These are phyloP conservation scores for Phalacrocorax brasilianus DNA, from an alignment of 2,113 vertebrate species.

Conservation along the genomic window DNA sequence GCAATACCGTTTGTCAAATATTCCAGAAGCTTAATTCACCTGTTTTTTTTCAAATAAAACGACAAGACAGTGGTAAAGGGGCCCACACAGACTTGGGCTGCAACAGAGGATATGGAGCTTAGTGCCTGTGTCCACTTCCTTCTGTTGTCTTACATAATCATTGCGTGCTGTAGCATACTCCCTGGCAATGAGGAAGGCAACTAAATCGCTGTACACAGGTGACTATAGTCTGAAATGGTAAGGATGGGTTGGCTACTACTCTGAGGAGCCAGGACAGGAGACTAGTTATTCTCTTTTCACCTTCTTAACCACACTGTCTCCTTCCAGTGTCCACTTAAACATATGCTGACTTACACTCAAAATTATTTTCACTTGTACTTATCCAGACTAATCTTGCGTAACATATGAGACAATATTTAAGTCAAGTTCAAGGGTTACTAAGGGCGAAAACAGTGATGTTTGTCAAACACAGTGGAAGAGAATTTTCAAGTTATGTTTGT, in stretches of 20 bases:
- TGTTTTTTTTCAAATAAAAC: background rate
- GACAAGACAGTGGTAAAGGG: background rate
- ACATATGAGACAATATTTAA: background rate
- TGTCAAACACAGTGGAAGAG: background rate
- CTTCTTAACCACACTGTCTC: background rate
- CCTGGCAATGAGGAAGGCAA: background rate
- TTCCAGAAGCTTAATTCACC: background rate
- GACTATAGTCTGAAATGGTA: background rate
- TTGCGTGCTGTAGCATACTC: fast-evolving
- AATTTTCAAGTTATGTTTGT: background rate
- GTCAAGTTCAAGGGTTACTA: background rate
- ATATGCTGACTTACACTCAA: background rate
- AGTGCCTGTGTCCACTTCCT: background rate
- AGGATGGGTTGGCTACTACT: background rate
- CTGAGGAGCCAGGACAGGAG: background rate
- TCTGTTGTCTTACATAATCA: background rate
- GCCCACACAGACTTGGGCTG: background rate
- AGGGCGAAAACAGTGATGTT: background rate
- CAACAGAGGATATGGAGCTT: background rate
- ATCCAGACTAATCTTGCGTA: background rate
- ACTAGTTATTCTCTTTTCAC: background rate
- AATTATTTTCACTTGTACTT: background rate
- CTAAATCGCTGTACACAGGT: background rate
- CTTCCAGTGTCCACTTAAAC: background rate
- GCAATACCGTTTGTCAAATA: background rate